Evolutionary conservation across 1,140 invertebrate species (phyloP).

Genomic region (Drosophila triauraria): DNA sequence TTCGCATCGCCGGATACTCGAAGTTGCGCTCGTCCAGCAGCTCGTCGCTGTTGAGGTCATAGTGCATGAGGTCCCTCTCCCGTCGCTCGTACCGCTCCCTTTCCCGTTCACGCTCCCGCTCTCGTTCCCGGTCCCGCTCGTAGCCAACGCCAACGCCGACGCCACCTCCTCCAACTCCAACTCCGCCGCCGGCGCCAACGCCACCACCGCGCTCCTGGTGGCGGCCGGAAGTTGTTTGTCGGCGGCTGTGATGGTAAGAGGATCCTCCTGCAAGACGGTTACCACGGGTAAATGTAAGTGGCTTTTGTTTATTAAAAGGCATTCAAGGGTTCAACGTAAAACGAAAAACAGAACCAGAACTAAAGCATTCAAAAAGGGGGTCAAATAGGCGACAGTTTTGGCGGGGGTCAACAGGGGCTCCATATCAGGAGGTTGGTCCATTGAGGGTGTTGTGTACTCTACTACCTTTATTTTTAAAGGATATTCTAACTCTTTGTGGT

Average conservation of each 20-base stretch:
- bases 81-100: slow-evolving; percentile 78
- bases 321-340: slow-evolving; percentile 45
- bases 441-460: slow-evolving; percentile 1
- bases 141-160: slow-evolving; percentile 15
- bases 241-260: slow-evolving; percentile 81
- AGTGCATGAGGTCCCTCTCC: slow-evolving; percentile 83
- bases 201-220: slow-evolving; percentile 72
- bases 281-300: slow-evolving; percentile 35
- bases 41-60: slow-evolving; percentile 84
- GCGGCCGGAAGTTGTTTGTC: slow-evolving; percentile 65
- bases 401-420: slow-evolving; percentile 9
- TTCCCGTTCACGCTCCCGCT: slow-evolving; percentile 63
- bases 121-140: slow-evolving; percentile 39
- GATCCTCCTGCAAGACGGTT: slow-evolving; percentile 73
- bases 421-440: background rate
- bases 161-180: slow-evolving; percentile 2
- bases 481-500: background rate
- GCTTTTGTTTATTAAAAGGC: background rate
- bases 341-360: slow-evolving; percentile 65
- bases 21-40: slow-evolving; percentile 80
- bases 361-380: slow-evolving; percentile 74
- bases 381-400: slow-evolving; percentile 33
- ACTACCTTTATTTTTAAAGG: background rate
- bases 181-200: slow-evolving; percentile 46
- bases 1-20: slow-evolving; percentile 79